phyloP scores from a whole-genome alignment of 2,113 vertebrate genomes.

The Harpagus bidentatus region DNA sequence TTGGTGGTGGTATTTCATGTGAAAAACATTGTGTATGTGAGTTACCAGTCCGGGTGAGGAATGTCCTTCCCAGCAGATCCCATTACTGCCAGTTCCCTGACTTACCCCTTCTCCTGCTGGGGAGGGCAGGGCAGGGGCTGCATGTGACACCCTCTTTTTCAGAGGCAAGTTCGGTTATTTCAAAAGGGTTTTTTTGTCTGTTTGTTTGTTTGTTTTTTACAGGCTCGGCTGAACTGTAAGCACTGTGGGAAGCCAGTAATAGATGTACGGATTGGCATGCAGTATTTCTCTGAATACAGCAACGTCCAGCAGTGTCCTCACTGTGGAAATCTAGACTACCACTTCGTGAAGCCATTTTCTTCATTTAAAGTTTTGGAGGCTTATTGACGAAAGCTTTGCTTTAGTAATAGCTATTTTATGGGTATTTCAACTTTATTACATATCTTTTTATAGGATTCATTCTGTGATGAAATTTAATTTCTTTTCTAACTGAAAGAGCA shows the following conservation, averaged over 20 bases:
- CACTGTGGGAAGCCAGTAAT: constrained; percentile 98
- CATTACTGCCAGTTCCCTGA: background rate
- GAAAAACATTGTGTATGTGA: fast-evolving
- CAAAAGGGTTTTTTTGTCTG: background rate
- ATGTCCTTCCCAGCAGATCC: background rate
- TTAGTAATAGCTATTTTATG: constrained; percentile 90
- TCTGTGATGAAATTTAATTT: constrained; percentile 74
- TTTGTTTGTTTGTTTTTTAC: background rate
- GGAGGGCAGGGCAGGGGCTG: background rate
- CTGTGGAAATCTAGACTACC: constrained; percentile 99
- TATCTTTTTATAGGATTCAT: constrained; percentile 82
- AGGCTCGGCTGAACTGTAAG: constrained; percentile 99
- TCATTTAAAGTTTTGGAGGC: constrained; percentile 98
- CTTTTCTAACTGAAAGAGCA: constrained; percentile 79
- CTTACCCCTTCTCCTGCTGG: background rate
- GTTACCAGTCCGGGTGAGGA: background rate
- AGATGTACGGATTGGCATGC: constrained; percentile 97
- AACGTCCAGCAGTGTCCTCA: constrained; percentile 99
- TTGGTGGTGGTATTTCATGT: background rate
- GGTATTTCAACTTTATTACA: constrained; percentile 82
- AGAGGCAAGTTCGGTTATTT: background rate
- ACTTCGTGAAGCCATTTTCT: constrained; percentile 99
- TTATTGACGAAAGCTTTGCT: constrained; percentile 96
- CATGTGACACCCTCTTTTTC: background rate
- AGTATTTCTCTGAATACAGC: constrained; percentile 99